Base-by-base conservation (phyloP, 2,113 vertebrate genomes). In the Beaufortia kweichowensis region DNA sequence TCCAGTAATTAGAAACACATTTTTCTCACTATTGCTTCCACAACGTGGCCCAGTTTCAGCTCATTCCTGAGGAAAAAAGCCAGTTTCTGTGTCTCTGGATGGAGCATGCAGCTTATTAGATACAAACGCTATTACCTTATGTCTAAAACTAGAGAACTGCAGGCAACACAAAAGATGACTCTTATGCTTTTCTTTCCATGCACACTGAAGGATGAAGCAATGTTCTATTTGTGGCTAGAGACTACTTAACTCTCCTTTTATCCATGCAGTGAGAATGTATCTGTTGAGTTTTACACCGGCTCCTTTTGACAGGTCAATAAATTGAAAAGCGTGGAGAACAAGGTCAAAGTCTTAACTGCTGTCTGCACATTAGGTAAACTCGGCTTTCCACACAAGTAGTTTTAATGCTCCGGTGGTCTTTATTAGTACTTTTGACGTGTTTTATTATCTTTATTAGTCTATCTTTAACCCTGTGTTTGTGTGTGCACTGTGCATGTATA, bases 1-100 rank as follows among this genome's bases (percentile, higher is more conserved):
- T 59, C 15, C 9, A 57, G 33, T 57, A 41, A 41, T 41, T 71
- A 59, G 53, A 43, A 71, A 59, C 53, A 71, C 21, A 12, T 39
- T 70, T 68, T 41, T 57, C 66, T 55, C n/a, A 55, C 46, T 33
- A 33, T 55, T 19, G n/a, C 26, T 71, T 53, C 29, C 7, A 2
- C 17, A 10, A 39, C 17, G 21, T 56, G 68, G 31, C 48, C 67
- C 50, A 71, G 68, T 56, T 71, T 57, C 31, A 39, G 35, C 6
- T 17, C 31, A 57, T 57, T 71, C 31, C 21, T 17, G 3, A 39
- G 19, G 21, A 48, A 48, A n/a, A 65, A 48, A 19, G 2, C 2
- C 35, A 6, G 24, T 14, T n/a, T 67, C 46, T n/a, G 39, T 9
- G 11, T 26, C 65, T 29, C 26, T 53, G 48, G 7, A 53, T 21